These are phyloP conservation scores for Steinernema hermaphroditum DNA, from an alignment of 2,888 invertebrate species.

Conservation along the genomic window DNA sequence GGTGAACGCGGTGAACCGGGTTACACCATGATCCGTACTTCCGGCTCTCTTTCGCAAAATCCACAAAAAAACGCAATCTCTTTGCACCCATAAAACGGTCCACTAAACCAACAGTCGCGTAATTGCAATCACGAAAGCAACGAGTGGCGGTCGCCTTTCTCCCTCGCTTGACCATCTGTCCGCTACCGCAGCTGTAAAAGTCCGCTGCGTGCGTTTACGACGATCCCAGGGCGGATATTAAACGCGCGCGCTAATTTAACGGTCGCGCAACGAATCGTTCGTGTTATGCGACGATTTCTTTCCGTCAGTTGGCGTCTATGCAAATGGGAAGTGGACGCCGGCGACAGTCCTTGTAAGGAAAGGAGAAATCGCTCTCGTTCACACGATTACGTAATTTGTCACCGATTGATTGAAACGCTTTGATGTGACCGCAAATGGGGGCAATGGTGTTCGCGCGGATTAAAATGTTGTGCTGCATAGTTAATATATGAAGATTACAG, in stretches of 20 bases:
- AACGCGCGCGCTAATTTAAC: conserved; percentile 23
- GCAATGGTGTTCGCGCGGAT: background rate
- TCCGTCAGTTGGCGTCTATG: background rate
- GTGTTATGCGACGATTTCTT: background rate
- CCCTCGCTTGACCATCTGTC: conserved; percentile 13
- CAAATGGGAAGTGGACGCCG: background rate
- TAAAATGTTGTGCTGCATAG: no score
- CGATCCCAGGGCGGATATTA: conserved; percentile 15
- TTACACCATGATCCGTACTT: no score
- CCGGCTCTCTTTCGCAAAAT: no score
- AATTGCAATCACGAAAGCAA: no score
- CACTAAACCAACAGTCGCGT: no score
- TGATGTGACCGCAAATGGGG: background rate
- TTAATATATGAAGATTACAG: no score
- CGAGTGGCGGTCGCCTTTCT: no score
- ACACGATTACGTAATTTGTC: conserved; percentile 26
- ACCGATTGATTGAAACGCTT: conserved; percentile 6
- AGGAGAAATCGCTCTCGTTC: conserved; percentile 19
- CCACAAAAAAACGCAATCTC: no score
- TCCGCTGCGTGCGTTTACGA: background rate
- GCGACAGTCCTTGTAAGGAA: no score
- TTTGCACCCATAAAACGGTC: no score
- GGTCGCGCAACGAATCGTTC: conserved; percentile 4
- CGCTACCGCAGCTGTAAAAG: conserved; percentile 24
- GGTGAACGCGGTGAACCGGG: no score